phyloP scores from a whole-genome alignment of 1,140 invertebrate species.

The Megalopta genalis region DNA sequence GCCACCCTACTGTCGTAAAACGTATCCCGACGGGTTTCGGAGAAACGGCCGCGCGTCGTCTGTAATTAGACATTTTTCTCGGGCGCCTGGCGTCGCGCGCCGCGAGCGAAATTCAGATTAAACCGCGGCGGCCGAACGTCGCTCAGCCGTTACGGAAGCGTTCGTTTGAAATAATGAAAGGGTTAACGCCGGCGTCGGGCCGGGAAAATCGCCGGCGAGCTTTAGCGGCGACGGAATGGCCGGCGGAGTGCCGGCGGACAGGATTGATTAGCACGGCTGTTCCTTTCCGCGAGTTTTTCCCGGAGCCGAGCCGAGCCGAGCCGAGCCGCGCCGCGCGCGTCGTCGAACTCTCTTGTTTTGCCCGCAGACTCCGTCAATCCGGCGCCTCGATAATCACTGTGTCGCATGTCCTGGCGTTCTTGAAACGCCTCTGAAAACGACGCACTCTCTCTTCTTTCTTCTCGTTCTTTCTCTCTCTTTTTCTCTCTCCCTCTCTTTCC shows the following conservation, averaged over 20 bases:
- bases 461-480: no score
- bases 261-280: slow-evolving; percentile 39
- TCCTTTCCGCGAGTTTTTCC: slow-evolving; percentile 30
- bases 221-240: slow-evolving; percentile 2
- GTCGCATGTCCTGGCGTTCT: slow-evolving; percentile 15
- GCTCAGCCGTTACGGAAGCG: slow-evolving; percentile 43
- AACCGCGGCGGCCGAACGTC: slow-evolving; percentile 21
- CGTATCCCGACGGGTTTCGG: slow-evolving; percentile 45
- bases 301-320: no score
- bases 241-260: neutral
- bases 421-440: slow-evolving; percentile 1
- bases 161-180: slow-evolving; percentile 57
- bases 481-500: no score
- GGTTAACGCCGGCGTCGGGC: slow-evolving; percentile 5
- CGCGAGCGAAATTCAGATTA: slow-evolving; percentile 51
- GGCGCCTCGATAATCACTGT: slow-evolving; percentile 52
- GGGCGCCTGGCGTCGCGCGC: neutral
- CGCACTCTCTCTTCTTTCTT: no score
- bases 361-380: slow-evolving; percentile 29
- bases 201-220: slow-evolving; percentile 39
- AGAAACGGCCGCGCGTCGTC: slow-evolving; percentile 35
- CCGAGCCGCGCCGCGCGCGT: no score
- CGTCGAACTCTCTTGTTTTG: slow-evolving; percentile 14
- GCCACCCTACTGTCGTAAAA: neutral
- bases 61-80: slow-evolving; percentile 57